A percentile compares a stretch with the other conserved stretches of the same genome.
phyloP scores from a whole-genome alignment of 2,888 invertebrate species.

The Eumerus sabulonum region DNA sequence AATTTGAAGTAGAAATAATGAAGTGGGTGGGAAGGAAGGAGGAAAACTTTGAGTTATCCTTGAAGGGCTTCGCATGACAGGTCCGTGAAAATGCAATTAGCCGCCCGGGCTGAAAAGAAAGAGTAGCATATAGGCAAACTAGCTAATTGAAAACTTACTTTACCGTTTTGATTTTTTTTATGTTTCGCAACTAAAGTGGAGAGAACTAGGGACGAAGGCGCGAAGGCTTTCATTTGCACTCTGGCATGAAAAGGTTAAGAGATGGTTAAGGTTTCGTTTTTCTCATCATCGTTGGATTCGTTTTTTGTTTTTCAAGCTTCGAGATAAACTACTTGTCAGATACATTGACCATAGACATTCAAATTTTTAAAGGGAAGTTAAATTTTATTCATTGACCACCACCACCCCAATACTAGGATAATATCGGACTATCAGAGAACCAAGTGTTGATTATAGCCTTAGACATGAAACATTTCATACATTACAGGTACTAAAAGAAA shows the following conservation, averaged over 20 bases:
- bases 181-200: slow-evolving; percentile 8
- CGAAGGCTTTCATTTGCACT: slow-evolving; percentile 59
- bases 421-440: background rate
- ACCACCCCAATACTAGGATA: slow-evolving; percentile 4
- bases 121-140: slow-evolving; percentile 9
- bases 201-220: background rate
- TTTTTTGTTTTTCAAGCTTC: slow-evolving; percentile 11
- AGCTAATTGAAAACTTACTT: slow-evolving; percentile 49
- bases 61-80: slow-evolving; percentile 56
- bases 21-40: too few species aligned
- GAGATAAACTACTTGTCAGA: slow-evolving; percentile 53
- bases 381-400: slow-evolving; percentile 54
- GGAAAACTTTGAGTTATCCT: slow-evolving; percentile 45
- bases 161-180: slow-evolving; percentile 23
- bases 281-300: slow-evolving; percentile 28
- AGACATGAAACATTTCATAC: background rate
- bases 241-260: slow-evolving; percentile 56
- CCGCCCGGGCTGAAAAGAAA: background rate
- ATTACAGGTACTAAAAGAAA: background rate
- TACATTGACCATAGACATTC: slow-evolving; percentile 65
- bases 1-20: background rate
- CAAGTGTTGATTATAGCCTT: background rate
- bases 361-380: slow-evolving; percentile 60
- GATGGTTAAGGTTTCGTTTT: slow-evolving; percentile 32
- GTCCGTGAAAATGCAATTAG: slow-evolving; percentile 58